Percentiles rank a stretch among this genome's conserved stretches.
These are phyloP conservation scores for Sardinella longiceps DNA, from an alignment of 2,797 vertebrate genomes.

Conservation along the genomic window DNA sequence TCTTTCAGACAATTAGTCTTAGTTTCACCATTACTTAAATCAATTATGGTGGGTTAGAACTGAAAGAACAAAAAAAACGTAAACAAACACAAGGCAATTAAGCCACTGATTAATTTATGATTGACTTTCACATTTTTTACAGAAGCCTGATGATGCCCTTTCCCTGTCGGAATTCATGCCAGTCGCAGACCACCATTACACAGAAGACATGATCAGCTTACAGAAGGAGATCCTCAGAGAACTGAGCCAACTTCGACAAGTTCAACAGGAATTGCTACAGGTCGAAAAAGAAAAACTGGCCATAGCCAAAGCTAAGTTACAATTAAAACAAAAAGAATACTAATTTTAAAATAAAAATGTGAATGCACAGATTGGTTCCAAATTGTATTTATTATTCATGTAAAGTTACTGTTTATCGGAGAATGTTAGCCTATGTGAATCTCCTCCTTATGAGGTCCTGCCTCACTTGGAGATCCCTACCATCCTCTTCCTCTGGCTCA, in stretches of 20 bases:
- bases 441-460: background rate
- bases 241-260: background rate
- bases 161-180: background rate
- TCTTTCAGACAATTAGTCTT: no score
- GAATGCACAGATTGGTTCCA: background rate
- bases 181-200: background rate
- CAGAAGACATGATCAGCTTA: background rate
- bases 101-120: background rate
- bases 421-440: background rate
- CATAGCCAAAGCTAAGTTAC: background rate
- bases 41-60: no score
- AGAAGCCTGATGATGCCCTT: background rate
- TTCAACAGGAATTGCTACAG: background rate
- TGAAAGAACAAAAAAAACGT: no score
- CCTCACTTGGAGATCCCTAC: background rate
- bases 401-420: no score
- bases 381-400: background rate
- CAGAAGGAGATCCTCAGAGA: background rate
- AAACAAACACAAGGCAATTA: background rate
- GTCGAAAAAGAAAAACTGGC: background rate
- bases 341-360: background rate
- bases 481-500: background rate
- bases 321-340: background rate
- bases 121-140: background rate
- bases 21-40: no score